Evolutionary conservation across 2,113 vertebrate species (phyloP), one percentile per base, ranked within the genome.

Genomic region (Myotis lucifugus): DNA sequence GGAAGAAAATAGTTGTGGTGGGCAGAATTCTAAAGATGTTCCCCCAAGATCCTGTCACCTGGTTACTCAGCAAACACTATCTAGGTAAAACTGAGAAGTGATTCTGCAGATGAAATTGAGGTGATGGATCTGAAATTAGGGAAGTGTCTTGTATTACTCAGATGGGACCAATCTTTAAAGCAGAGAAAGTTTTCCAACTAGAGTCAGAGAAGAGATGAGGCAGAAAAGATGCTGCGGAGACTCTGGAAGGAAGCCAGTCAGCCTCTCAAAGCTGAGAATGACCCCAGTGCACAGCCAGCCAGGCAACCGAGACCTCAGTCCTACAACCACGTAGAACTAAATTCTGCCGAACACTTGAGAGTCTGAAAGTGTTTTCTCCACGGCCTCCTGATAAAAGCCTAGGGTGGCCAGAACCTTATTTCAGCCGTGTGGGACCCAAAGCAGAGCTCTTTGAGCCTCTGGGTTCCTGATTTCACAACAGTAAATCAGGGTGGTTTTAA

Each of bases 41-140:
- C 25, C 54, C 3, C 42, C 13, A 83, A 74, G 59, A 91, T 40
- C 34, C 74, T 12, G 4, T 77, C 37, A 64, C 52, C 66, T 52
- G 32, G 74, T 93, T 72, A 85, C 42, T 88, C 52, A 59, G 56
- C 74, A 78, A 78, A 89, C 8, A 29, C n/a, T 67, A 27, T 69
- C 9, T n/a, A 72, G 32, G 29, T 15, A 90, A 40, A 40, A n/a
- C 14, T 67, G 40, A 27, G 23, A 52, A 56, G 34, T 34, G 25
- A 81, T 25, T 82, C 69, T 73, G 14, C n/a, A 83, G 27, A 74
- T 67, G 8, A 77, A 79, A 67, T n/a, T 70, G 85, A 90, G 32
- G 5, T 77, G 48, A 76, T 25, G 14, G 25, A 90, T 27, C 2
- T 19, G 17, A 79, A 87, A 70, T 37, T 27, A 66, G 3, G 4